A percentile compares a stretch with the other conserved stretches of the same genome.
phyloP scores from a whole-genome alignment of 2,113 vertebrate genomes.

The Nanorana parkeri region DNA sequence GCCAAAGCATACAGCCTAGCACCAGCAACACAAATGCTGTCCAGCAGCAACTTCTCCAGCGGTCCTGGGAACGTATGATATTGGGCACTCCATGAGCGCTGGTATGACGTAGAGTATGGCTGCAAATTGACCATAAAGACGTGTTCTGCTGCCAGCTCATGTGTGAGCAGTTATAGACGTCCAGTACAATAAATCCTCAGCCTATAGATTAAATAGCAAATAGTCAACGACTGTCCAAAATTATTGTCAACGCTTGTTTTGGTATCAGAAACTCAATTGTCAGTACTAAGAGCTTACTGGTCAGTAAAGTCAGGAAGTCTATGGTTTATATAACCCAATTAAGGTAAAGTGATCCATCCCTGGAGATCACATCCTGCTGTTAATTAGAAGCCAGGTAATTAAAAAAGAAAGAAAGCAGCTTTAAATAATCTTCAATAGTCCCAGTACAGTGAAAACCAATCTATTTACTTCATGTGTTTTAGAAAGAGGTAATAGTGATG shows the following conservation, averaged over 20 bases:
- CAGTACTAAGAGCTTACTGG: neutral
- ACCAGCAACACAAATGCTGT: slow-evolving; percentile 53
- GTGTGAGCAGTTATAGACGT: neutral
- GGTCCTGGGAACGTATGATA: slow-evolving; percentile 47
- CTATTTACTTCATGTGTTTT: neutral
- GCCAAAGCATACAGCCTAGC: slow-evolving; percentile 54
- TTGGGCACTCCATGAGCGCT: slow-evolving; percentile 55
- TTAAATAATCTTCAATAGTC: slow-evolving; percentile 20
- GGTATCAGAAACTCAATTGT: neutral
- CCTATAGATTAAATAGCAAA: neutral
- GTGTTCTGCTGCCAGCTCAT: slow-evolving; percentile 37
- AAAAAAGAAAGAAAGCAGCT: slow-evolving; percentile 18
- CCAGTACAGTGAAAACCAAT: neutral
- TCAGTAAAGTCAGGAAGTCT: neutral
- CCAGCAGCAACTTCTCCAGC: slow-evolving; percentile 52
- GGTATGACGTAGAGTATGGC: slow-evolving; percentile 44
- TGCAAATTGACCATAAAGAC: slow-evolving; percentile 45
- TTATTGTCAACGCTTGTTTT: neutral
- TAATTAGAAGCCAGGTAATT: slow-evolving; percentile 50
- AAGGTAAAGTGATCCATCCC: slow-evolving; percentile 17
- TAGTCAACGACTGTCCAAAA: neutral
- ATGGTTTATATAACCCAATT: slow-evolving; percentile 35
- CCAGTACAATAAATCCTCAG: neutral
- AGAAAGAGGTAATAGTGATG: neutral
- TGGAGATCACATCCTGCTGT: neutral